A percentile compares a stretch with the other conserved stretches of the same genome.
Conservation (phyloP, 1,140 invertebrate genomes). For the Drosophila pachea region DNA sequence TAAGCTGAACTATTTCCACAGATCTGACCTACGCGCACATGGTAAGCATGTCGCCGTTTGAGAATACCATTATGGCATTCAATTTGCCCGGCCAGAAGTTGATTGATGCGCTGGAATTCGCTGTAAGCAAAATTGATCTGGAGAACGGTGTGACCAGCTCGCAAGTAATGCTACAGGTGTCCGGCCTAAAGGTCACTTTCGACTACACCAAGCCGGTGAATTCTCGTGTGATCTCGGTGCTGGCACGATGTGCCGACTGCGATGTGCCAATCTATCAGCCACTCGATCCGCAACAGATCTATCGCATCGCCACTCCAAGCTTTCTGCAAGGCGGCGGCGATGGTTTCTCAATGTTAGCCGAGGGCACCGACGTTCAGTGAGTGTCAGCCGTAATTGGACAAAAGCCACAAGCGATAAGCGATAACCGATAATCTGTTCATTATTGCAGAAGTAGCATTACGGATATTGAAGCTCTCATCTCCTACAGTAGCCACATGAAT, state of each 20-base stretch:
- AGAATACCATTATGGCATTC: slow-evolving; percentile 84
- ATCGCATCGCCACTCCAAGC: slow-evolving; percentile 82
- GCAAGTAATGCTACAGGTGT: slow-evolving; percentile 82
- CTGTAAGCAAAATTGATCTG: slow-evolving; percentile 75
- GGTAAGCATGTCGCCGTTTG: slow-evolving; percentile 84
- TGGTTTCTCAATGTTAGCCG: slow-evolving; percentile 79
- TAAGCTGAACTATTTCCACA: slow-evolving; percentile 45
- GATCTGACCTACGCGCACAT: slow-evolving; percentile 85
- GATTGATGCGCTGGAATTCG: slow-evolving; percentile 82
- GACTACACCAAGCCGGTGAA: slow-evolving; percentile 81
- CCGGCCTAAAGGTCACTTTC: slow-evolving; percentile 80
- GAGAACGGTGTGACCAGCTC: slow-evolving; percentile 78
- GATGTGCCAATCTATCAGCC: slow-evolving; percentile 82
- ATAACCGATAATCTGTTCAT: slow-evolving; percentile 2
- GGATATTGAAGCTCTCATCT: slow-evolving; percentile 65
- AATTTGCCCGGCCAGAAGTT: slow-evolving; percentile 83
- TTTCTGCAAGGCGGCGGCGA: slow-evolving; percentile 86
- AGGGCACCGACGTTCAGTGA: slow-evolving; percentile 61
- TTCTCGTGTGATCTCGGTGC: slow-evolving; percentile 81
- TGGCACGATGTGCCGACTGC: slow-evolving; percentile 84
- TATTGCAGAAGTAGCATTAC: slow-evolving; percentile 48
- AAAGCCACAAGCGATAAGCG: background rate
- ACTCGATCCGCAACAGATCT: slow-evolving; percentile 80
- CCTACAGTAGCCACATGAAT: slow-evolving; percentile 46
- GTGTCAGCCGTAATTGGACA: slow-evolving; percentile 8